A percentile compares a stretch with the other conserved stretches of the same genome.
phyloP scores from a whole-genome alignment of 2,113 vertebrate species.

The Tragelaphus imberbis region DNA sequence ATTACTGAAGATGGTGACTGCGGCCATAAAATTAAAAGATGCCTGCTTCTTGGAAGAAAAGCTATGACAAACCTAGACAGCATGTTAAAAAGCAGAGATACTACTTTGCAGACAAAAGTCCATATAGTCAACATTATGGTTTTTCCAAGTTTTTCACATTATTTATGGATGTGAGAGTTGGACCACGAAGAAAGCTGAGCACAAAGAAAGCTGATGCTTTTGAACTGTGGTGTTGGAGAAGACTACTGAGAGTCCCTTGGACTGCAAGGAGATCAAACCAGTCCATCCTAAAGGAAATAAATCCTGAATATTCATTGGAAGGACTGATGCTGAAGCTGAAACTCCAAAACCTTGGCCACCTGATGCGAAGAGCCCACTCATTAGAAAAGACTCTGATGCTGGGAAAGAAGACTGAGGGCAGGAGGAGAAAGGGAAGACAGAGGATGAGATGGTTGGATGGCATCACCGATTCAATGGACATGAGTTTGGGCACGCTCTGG shows the following conservation, averaged over 20 bases:
- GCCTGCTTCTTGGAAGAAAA: background rate
- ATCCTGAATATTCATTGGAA: background rate
- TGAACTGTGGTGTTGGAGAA: background rate
- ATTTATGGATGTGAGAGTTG: background rate
- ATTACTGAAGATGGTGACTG: background rate
- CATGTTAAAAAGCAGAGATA: background rate
- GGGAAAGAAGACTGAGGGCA: background rate
- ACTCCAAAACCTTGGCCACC: background rate
- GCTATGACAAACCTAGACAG: background rate
- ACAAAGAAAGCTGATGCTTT: background rate
- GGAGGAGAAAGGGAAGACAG: background rate
- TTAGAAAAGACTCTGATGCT: background rate
- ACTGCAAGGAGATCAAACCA: background rate
- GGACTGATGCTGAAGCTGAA: background rate
- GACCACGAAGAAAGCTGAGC: background rate
- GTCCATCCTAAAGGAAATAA: background rate
- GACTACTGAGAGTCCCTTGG: background rate
- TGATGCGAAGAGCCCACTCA: accelerated
- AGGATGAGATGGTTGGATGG: background rate
- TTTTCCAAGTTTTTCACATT: background rate
- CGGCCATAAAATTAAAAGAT: background rate
- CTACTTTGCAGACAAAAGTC: background rate
- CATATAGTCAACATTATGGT: background rate
- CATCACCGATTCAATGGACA: background rate
- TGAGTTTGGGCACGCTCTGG: background rate